phyloP scores from a whole-genome alignment of 2,113 vertebrate genomes.

The Corythornis cristatus region DNA sequence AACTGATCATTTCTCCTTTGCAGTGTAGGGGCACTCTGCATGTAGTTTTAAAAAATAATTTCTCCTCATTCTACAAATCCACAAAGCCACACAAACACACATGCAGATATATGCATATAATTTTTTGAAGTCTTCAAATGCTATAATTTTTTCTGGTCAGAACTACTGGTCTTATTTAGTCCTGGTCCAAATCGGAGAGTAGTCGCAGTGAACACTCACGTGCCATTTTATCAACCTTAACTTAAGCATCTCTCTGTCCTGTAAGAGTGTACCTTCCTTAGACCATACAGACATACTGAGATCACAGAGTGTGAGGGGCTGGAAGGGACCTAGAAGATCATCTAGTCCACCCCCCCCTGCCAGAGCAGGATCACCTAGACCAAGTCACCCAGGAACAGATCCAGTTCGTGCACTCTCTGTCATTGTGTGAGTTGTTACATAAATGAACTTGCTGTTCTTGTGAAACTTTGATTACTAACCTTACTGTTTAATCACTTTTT shows the following conservation, averaged over 20 bases:
- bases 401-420: background rate
- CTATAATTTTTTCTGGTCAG: background rate
- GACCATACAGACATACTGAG: background rate
- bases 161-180: background rate
- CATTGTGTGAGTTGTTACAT: background rate
- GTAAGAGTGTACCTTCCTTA: background rate
- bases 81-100: background rate
- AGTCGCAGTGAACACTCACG: background rate
- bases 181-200: background rate
- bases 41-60: background rate
- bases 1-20: background rate
- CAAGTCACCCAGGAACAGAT: too few relatives aligned
- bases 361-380: too few relatives aligned
- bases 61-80: background rate
- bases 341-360: too few relatives aligned
- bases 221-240: background rate
- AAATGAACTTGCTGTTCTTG: background rate
- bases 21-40: background rate
- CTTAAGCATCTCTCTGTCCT: background rate
- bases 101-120: rapidly evolving
- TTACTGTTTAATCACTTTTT: background rate
- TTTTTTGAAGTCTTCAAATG: background rate
- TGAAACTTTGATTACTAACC: background rate
- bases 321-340: too few relatives aligned
- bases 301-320: too few relatives aligned